These are phyloP conservation scores for Apis mellifera DNA, from an alignment of 1,140 invertebrate genomes.

Conservation along the genomic window DNA sequence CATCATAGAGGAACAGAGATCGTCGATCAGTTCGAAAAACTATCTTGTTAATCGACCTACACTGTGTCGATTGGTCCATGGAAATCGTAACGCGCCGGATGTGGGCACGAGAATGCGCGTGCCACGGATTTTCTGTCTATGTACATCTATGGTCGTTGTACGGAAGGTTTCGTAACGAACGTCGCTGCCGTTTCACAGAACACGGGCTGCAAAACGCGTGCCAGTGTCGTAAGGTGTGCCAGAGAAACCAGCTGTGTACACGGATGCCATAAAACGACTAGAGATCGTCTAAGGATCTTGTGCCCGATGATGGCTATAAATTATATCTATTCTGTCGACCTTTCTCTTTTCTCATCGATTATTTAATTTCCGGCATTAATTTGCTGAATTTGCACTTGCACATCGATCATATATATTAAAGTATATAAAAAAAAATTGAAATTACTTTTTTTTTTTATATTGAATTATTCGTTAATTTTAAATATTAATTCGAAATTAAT, in stretches of 20 bases:
- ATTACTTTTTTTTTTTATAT: too few species aligned
- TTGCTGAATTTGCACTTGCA: neutral
- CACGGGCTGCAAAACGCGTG: slow-evolving; percentile 11
- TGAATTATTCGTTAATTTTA: too few species aligned
- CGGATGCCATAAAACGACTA: slow-evolving; percentile 6
- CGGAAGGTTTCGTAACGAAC: slow-evolving; percentile 31
- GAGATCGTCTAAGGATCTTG: neutral
- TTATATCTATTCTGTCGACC: neutral
- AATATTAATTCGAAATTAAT: too few species aligned
- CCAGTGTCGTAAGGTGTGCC: slow-evolving; percentile 21
- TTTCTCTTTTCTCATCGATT: neutral
- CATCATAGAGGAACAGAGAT: neutral
- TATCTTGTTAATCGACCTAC: slow-evolving; percentile 25
- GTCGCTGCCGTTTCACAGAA: slow-evolving; percentile 32
- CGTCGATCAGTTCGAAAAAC: neutral
- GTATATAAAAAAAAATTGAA: too few species aligned
- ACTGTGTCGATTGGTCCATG: slow-evolving; percentile 7
- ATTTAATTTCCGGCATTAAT: neutral
- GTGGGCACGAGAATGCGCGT: slow-evolving; percentile 38
- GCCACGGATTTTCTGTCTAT: slow-evolving; percentile 32
- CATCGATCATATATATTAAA: neutral
- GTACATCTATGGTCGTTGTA: slow-evolving; percentile 40
- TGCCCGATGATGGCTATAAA: neutral
- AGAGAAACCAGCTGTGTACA: slow-evolving; percentile 1
- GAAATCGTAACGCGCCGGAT: slow-evolving; percentile 39